phyloP scores from a whole-genome alignment of 2,113 vertebrate species.

The Alligator mississippiensis region DNA sequence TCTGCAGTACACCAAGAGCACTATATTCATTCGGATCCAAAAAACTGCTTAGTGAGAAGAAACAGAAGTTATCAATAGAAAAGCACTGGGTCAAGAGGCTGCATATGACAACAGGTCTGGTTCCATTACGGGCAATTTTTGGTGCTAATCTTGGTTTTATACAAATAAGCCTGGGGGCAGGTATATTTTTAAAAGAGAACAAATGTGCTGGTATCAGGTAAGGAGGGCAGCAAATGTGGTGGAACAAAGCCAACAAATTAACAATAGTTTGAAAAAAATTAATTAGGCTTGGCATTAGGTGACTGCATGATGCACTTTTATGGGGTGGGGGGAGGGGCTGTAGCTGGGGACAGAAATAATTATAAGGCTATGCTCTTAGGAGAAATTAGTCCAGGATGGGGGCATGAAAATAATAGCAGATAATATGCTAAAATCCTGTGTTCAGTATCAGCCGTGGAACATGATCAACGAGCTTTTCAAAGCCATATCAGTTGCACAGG shows the following conservation, averaged over 20 bases:
- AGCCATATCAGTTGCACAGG: constrained; percentile 44
- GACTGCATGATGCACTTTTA: constrained; percentile 51
- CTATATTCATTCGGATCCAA: constrained; percentile 1
- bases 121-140: constrained; percentile 26
- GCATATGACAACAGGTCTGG: background rate
- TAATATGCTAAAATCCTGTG: constrained; percentile 7
- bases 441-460: constrained; percentile 15
- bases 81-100: background rate
- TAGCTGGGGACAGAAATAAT: constrained; percentile 57
- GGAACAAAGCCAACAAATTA: constrained; percentile 64
- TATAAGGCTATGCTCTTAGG: background rate
- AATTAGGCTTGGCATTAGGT: constrained; percentile 59
- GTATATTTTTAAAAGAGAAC: constrained; percentile 33
- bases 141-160: constrained; percentile 11
- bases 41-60: constrained; percentile 2
- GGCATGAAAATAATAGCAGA: background rate
- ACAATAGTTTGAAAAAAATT: constrained; percentile 73
- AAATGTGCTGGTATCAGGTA: constrained; percentile 14
- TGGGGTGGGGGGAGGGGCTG: constrained; percentile 31
- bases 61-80: background rate
- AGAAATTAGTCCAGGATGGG: background rate
- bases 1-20: background rate
- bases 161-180: constrained; percentile 41
- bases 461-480: constrained; percentile 36
- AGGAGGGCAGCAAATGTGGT: constrained; percentile 42